phyloP scores from a whole-genome alignment of 2,888 invertebrate species.

The Yponomeuta plumbellus region DNA sequence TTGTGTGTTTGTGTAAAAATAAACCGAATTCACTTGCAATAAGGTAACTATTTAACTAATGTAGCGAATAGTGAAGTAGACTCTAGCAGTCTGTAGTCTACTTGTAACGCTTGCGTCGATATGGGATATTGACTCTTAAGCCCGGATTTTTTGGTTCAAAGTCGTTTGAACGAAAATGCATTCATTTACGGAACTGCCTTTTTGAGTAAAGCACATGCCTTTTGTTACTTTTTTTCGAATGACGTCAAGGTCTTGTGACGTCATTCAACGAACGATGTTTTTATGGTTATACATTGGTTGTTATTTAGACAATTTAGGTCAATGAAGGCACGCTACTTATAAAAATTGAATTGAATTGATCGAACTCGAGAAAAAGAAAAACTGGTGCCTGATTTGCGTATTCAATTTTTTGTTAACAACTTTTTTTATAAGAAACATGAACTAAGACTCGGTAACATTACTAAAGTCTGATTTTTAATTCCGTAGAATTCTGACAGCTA shows the following conservation, averaged over 20 bases:
- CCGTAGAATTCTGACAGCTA: no score
- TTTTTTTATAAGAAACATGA: background rate
- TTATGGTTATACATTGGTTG: background rate
- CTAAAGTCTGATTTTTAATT: no score
- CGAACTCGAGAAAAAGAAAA: background rate
- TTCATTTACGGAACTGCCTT: background rate
- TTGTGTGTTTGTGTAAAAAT: background rate
- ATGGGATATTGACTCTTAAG: background rate
- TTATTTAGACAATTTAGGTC: background rate
- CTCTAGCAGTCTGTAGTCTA: background rate
- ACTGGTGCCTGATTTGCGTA: background rate
- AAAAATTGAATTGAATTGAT: background rate
- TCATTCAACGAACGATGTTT: background rate
- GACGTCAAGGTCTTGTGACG: background rate
- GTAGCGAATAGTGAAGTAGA: background rate
- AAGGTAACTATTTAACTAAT: background rate
- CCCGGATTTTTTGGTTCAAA: background rate
- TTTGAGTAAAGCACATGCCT: background rate
- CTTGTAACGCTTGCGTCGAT: background rate
- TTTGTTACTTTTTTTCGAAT: background rate
- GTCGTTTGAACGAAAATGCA: background rate
- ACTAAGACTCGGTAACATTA: background rate
- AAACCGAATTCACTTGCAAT: constrained; percentile 10
- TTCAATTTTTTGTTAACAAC: background rate
- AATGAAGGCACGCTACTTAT: background rate